Evolutionary conservation across 2,888 invertebrate species (phyloP).

Genomic region (Ellobium chinense): DNA sequence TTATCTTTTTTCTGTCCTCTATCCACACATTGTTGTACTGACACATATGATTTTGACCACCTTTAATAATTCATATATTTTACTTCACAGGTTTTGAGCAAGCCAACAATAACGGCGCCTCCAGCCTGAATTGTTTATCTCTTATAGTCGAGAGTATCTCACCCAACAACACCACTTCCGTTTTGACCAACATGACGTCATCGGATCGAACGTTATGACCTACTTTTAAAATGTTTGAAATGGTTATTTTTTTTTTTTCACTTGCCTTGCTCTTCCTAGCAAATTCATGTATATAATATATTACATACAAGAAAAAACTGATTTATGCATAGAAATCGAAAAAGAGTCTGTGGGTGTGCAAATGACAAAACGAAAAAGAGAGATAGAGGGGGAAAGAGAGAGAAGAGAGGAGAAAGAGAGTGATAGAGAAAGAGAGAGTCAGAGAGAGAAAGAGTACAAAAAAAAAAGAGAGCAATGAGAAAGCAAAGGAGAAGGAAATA

Average conservation of each 20-base stretch:
- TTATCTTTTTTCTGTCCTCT: too few species aligned
- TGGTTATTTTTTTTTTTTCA: too few species aligned
- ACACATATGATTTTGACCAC: too few species aligned
- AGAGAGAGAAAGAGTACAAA: background rate
- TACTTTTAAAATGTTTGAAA: background rate
- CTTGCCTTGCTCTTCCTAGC: too few species aligned
- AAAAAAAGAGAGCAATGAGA: background rate
- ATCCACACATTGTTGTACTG: too few species aligned
- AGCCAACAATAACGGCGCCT: conserved; percentile 63
- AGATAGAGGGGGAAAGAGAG: background rate
- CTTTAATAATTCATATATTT: too few species aligned
- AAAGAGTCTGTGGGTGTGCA: background rate
- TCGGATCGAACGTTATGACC: conserved; percentile 56
- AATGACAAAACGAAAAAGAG: background rate
- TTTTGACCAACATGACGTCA: conserved; percentile 67
- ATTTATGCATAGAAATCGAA: too few species aligned
- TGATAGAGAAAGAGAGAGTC: background rate
- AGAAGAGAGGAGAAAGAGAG: background rate
- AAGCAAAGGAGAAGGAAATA: background rate
- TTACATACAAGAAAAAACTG: too few species aligned
- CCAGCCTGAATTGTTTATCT: conserved; percentile 85
- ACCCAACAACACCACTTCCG: conserved; percentile 64
- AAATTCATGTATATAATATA: too few species aligned
- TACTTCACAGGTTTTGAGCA: conserved; percentile 37
- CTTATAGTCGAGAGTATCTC: conserved; percentile 86